phyloP scores from a whole-genome alignment of 92 coral and sea anemone genomes.

The Paramuricea clavata region DNA sequence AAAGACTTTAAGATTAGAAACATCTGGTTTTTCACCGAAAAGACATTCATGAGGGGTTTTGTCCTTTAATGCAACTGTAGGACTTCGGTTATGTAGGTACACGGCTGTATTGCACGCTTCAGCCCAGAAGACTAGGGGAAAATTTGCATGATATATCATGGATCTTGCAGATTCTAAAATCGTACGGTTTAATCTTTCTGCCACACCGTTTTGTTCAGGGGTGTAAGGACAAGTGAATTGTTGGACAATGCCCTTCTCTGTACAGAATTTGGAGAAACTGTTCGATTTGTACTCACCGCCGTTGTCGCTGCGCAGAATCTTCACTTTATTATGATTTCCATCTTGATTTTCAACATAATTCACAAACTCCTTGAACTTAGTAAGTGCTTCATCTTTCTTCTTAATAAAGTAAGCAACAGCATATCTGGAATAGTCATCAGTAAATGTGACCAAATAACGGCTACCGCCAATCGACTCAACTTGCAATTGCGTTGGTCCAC shows the following conservation, averaged over 20 bases:
- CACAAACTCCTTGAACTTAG: conserved; percentile 42
- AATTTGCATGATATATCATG: conserved; percentile 59
- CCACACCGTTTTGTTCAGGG: conserved; percentile 49
- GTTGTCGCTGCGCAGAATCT: background rate
- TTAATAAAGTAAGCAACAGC: conserved; percentile 37
- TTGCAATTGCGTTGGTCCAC: conserved; percentile 57
- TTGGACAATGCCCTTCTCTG: conserved; percentile 41
- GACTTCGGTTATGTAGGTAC: conserved; percentile 60
- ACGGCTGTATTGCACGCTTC: conserved; percentile 75
- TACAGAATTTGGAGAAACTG: background rate
- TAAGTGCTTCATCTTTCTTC: conserved; percentile 42
- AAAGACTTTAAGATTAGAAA: conserved; percentile 53
- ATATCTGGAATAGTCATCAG: conserved; percentile 44
- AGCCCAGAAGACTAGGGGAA: conserved; percentile 73
- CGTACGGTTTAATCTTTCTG: conserved; percentile 51
- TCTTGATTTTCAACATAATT: background rate
- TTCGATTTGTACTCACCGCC: background rate
- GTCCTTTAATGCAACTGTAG: conserved; percentile 51
- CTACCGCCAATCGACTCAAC: conserved; percentile 39
- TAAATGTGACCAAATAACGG: conserved; percentile 46
- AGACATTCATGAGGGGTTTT: conserved; percentile 52
- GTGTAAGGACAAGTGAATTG: conserved; percentile 32
- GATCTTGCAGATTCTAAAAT: conserved; percentile 48
- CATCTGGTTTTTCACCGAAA: conserved; percentile 36
- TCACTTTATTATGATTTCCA: background rate